These are phyloP conservation scores for Drosophila carrolli DNA, from an alignment of 1,140 invertebrate genomes.

Conservation along the genomic window DNA sequence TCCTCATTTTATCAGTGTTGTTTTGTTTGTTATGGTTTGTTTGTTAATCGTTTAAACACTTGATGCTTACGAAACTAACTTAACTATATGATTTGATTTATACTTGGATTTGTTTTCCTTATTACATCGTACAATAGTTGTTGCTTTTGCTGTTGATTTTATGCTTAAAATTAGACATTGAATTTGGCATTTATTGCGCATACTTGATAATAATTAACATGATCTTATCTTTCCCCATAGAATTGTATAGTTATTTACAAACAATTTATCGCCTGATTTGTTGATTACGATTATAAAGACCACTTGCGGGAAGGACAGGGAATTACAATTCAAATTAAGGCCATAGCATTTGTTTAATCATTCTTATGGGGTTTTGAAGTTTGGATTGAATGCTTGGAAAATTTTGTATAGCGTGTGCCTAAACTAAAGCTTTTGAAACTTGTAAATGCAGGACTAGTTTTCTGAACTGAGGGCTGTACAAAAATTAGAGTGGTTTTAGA, in stretches of 20 bases:
- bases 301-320: slow-evolving; percentile 33
- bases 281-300: slow-evolving; percentile 50
- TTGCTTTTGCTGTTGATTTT: slow-evolving; percentile 61
- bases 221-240: slow-evolving; percentile 44
- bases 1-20: slow-evolving; percentile 33
- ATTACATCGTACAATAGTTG: slow-evolving; percentile 64
- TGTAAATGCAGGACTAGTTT: slow-evolving; percentile 53
- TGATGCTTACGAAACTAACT: slow-evolving; percentile 60
- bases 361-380: slow-evolving; percentile 3
- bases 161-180: slow-evolving; percentile 77
- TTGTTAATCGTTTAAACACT: slow-evolving; percentile 46
- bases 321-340: slow-evolving; percentile 24
- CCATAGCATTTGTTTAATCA: not conserved
- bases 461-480: slow-evolving; percentile 24
- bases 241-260: slow-evolving; percentile 67
- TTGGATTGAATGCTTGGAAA: slow-evolving; percentile 39
- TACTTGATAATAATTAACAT: slow-evolving; percentile 61
- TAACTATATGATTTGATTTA: slow-evolving; percentile 61
- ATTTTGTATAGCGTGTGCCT: slow-evolving; percentile 15
- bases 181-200: slow-evolving; percentile 82
- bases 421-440: slow-evolving; percentile 44
- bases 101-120: slow-evolving; percentile 63
- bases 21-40: slow-evolving; percentile 26
- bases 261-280: slow-evolving; percentile 45
- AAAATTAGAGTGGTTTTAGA: not conserved